Evolutionary conservation across 2,888 invertebrate species (phyloP).

Genomic region (Crocallis elinguaria): DNA sequence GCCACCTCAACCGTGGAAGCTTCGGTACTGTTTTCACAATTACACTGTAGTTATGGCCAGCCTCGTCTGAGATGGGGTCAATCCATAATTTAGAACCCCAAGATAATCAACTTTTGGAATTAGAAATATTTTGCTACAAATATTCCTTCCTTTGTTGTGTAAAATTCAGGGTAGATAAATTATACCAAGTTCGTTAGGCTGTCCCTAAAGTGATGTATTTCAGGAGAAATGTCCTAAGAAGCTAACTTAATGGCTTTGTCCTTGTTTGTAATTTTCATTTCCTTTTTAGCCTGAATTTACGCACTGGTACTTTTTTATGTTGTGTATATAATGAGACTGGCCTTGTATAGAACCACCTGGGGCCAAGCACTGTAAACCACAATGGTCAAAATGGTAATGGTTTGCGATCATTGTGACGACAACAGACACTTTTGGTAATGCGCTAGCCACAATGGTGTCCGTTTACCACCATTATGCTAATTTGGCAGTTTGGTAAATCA

Average conservation of each 20-base stretch:
- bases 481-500: no score
- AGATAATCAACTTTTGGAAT: conserved; percentile 24
- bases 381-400: no score
- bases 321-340: no score
- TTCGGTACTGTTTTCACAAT: neutral
- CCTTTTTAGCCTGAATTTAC: no score
- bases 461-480: no score
- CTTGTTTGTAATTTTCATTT: no score
- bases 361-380: no score
- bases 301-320: no score
- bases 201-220: neutral
- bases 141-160: conserved; percentile 8
- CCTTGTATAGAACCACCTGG: no score
- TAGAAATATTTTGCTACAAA: conserved; percentile 18
- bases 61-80: conserved; percentile 11
- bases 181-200: neutral
- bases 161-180: conserved; percentile 1
- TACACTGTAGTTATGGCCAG: conserved; percentile 4
- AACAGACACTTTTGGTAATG: no score
- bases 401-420: no score
- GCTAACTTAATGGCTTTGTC: neutral
- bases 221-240: neutral
- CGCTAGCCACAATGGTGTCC: no score
- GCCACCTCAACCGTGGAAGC: neutral
- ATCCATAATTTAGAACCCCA: conserved; percentile 24